A percentile compares a stretch with the other conserved stretches of the same genome.
These are phyloP conservation scores for Papilio machaon DNA, from an alignment of 1,140 invertebrate genomes.

Conservation along the genomic window DNA sequence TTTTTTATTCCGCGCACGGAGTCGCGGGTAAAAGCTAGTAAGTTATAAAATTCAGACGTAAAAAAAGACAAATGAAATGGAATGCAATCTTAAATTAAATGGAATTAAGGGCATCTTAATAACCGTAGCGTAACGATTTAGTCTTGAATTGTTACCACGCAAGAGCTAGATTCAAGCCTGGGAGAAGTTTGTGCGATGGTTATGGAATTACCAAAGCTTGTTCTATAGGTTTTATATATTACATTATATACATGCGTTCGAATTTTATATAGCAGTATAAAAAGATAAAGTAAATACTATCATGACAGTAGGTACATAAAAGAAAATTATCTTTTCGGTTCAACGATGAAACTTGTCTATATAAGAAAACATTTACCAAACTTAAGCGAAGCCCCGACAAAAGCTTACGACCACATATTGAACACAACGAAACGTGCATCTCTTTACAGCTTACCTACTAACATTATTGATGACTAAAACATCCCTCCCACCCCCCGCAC, in stretches of 20 bases:
- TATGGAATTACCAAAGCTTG: neutral
- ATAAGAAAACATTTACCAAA: slow-evolving; percentile 26
- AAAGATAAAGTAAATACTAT: neutral
- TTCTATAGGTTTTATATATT: neutral
- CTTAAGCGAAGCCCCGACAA: slow-evolving; percentile 21
- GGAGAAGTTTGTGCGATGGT: too few relatives aligned
- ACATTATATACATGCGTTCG: neutral
- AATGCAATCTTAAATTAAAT: too few relatives aligned
- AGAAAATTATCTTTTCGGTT: neutral
- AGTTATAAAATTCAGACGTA: too few relatives aligned
- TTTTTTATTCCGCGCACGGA: too few relatives aligned
- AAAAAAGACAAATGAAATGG: too few relatives aligned
- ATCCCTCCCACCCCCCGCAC: slow-evolving; percentile 53
- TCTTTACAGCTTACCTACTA: slow-evolving; percentile 74
- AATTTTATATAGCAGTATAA: neutral
- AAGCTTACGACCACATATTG: slow-evolving; percentile 39
- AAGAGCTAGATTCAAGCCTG: too few relatives aligned
- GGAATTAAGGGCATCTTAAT: too few relatives aligned
- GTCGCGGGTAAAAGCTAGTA: too few relatives aligned
- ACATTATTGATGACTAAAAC: slow-evolving; percentile 80
- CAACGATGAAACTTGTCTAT: slow-evolving; percentile 4
- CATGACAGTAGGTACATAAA: neutral
- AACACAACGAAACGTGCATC: slow-evolving; percentile 59
- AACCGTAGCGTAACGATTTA: too few relatives aligned
- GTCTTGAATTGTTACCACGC: too few relatives aligned